phyloP scores from a whole-genome alignment of 2,113 vertebrate genomes.

The Malurus elegans region DNA sequence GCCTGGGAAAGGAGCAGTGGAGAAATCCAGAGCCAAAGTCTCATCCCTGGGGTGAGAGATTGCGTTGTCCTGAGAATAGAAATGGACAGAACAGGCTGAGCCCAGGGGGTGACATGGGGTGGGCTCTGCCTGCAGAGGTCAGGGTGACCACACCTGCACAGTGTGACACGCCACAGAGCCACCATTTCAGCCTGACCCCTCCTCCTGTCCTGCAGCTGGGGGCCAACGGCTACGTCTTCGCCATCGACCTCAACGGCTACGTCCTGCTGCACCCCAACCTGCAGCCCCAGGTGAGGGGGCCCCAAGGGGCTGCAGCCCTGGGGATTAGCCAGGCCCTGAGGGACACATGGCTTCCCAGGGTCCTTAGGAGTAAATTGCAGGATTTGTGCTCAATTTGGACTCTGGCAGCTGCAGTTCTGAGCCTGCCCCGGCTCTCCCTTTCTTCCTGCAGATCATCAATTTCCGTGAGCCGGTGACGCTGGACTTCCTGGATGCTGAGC shows the following conservation, averaged over 20 bases:
- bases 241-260: conserved; percentile 83
- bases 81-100: background rate
- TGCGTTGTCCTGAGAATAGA: background rate
- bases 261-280: conserved; percentile 84
- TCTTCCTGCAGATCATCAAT: conserved; percentile 85
- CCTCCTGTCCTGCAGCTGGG: conserved; percentile 81
- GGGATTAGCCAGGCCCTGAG: background rate
- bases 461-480: conserved; percentile 94
- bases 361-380: background rate
- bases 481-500: conserved; percentile 95
- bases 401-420: rapidly evolving
- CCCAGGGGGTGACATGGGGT: rapidly evolving
- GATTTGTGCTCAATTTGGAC: background rate
- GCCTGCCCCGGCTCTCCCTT: background rate
- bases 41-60: background rate
- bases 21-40: background rate
- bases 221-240: conserved; percentile 85
- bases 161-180: background rate
- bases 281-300: conserved; percentile 83
- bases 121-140: background rate
- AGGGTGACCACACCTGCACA: background rate
- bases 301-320: rapidly evolving
- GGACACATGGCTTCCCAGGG: background rate
- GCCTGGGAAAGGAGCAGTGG: background rate
- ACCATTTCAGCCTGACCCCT: background rate